Evolutionary conservation across 2,113 vertebrate genomes (phyloP).

Genomic region (Collichthys lucidus): DNA sequence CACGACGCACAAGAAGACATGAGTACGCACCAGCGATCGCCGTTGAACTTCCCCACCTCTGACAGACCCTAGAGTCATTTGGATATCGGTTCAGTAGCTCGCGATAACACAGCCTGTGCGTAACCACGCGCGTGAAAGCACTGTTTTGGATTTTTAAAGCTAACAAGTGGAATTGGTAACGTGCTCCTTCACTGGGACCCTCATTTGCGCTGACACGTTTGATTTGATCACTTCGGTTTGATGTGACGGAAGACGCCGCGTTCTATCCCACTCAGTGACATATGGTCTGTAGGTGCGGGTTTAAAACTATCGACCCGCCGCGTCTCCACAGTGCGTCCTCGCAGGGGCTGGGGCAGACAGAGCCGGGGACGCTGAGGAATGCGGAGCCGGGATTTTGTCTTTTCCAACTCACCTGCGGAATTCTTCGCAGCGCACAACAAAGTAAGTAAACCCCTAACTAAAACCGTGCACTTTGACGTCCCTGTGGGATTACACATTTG

Average conservation of each 20-base stretch:
- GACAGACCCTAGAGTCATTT: constrained; percentile 21
- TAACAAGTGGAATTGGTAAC: constrained; percentile 36
- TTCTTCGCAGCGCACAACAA: constrained; percentile 69
- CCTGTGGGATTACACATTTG: not conserved
- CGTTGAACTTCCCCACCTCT: constrained; percentile 56
- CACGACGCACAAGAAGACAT: constrained; percentile 42
- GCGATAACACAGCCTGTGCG: not conserved
- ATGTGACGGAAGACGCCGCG: constrained; percentile 11
- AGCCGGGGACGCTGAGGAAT: constrained; percentile 76
- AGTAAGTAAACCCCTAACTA: constrained; percentile 61
- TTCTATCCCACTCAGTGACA: constrained; percentile 9
- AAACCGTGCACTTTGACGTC: not conserved
- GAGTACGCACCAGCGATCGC: constrained; percentile 41
- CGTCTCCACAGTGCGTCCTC: constrained; percentile 57
- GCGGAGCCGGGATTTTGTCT: constrained; percentile 67
- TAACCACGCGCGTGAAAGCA: not conserved
- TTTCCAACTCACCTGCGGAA: constrained; percentile 74
- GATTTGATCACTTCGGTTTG: constrained; percentile 8
- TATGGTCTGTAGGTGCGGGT: constrained; percentile 49
- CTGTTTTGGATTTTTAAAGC: constrained; percentile 41
- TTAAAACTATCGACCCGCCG: constrained; percentile 21
- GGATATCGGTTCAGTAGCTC: constrained; percentile 11
- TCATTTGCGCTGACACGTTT: not conserved
- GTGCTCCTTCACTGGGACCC: not conserved
- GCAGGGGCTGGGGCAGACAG: constrained; percentile 51